Conservation (phyloP, 2,113 vertebrate genomes). For the Mixornis gularis region DNA sequence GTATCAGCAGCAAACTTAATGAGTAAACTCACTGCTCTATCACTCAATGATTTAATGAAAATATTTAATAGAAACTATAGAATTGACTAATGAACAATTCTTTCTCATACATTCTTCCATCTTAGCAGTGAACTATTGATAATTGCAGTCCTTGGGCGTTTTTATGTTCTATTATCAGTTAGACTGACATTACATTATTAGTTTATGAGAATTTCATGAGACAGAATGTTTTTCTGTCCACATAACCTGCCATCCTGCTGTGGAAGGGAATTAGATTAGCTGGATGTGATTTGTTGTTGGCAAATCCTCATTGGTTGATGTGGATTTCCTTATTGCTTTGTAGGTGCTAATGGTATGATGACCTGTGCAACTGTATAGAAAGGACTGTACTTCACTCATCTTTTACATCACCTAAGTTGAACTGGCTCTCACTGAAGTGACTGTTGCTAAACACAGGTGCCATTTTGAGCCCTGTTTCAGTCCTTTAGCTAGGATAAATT, state of each 20-base stretch:
- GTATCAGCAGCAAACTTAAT: not conserved
- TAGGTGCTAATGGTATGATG: not conserved
- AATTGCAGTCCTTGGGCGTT: not conserved
- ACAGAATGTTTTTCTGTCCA: not conserved
- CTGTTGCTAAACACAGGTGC: not conserved
- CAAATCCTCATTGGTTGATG: not conserved
- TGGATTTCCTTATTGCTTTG: not conserved
- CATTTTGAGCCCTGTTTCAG: not conserved
- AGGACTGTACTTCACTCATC: not conserved
- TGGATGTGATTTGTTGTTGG: not conserved
- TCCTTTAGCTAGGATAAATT: not conserved
- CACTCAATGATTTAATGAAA: not conserved
- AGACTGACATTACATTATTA: not conserved
- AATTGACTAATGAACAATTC: not conserved
- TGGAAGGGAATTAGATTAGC: constrained; percentile 10
- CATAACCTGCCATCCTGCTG: not conserved
- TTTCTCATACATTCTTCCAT: not conserved
- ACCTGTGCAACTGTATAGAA: not conserved
- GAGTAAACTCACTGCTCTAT: not conserved
- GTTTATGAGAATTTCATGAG: not conserved
- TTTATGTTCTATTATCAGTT: not conserved
- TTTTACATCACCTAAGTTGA: not conserved
- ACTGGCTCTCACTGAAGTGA: not conserved
- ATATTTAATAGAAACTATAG: not conserved
- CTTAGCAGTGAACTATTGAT: not conserved